Evolutionary conservation across 2,888 invertebrate genomes (phyloP).

Genomic region (Calliopum simillimum): DNA sequence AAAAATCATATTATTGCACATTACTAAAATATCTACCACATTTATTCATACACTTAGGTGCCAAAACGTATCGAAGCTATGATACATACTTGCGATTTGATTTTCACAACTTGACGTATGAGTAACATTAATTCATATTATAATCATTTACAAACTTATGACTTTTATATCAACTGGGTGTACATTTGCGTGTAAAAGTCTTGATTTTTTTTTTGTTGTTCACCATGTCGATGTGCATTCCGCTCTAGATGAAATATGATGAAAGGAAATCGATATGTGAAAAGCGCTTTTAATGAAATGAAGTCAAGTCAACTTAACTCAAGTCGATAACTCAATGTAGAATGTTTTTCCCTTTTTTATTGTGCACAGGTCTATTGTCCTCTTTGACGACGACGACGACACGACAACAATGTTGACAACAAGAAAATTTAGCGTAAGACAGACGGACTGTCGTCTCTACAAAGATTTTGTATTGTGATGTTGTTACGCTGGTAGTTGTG

Average conservation of each 20-base stretch:
- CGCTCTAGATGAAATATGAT: conserved; percentile 55
- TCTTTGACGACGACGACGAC: not conserved
- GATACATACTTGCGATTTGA: too few relatives aligned
- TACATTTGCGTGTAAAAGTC: not conserved
- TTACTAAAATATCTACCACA: too few relatives aligned
- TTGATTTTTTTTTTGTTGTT: conserved; percentile 1
- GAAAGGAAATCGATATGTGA: conserved; percentile 56
- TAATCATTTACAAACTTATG: too few relatives aligned
- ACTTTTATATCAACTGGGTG: too few relatives aligned
- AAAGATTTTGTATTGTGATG: too few relatives aligned
- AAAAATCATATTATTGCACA: too few relatives aligned
- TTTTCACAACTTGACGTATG: too few relatives aligned
- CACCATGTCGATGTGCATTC: conserved; percentile 33
- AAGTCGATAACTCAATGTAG: not conserved
- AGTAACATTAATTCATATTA: too few relatives aligned
- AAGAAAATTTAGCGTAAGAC: not conserved
- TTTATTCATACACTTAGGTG: too few relatives aligned
- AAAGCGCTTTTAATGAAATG: conserved; percentile 56
- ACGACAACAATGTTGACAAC: not conserved
- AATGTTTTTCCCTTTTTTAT: not conserved
- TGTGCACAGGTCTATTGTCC: not conserved
- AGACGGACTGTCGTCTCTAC: too few relatives aligned
- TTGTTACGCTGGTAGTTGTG: too few relatives aligned
- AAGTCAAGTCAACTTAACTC: conserved; percentile 45
- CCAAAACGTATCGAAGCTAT: too few relatives aligned